Evolutionary conservation across 2,797 vertebrate species (phyloP).

Genomic region (Streptopelia turtur): DNA sequence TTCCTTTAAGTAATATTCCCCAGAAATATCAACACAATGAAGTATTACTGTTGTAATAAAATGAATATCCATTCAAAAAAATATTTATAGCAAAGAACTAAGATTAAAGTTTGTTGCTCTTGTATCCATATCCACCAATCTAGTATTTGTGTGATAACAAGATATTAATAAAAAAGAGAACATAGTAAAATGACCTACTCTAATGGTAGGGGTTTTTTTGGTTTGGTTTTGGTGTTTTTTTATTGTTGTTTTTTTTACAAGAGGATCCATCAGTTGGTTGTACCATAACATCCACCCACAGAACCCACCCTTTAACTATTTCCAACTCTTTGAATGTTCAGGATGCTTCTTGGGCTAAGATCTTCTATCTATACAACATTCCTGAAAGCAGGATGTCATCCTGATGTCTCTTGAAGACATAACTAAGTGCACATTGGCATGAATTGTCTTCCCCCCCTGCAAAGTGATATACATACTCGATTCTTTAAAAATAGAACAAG

Average conservation of each 20-base stretch:
- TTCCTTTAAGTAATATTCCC: background rate
- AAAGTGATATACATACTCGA: background rate
- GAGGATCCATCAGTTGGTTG: background rate
- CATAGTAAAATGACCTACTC: background rate
- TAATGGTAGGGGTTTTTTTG: rapidly evolving
- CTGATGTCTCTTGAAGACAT: background rate
- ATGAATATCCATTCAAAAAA: background rate
- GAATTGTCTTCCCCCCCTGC: background rate
- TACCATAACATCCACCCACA: background rate
- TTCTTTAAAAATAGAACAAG: background rate
- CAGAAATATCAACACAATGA: background rate
- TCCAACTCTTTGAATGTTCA: background rate
- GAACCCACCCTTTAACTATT: background rate
- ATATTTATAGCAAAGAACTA: background rate
- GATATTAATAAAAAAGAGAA: background rate
- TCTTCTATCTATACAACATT: background rate
- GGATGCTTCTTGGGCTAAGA: background rate
- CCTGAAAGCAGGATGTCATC: background rate
- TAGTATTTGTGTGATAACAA: background rate
- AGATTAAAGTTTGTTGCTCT: background rate
- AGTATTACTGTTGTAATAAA: background rate
- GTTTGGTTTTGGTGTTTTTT: too few species aligned
- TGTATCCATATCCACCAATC: slow-evolving; percentile 74
- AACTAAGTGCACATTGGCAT: background rate
- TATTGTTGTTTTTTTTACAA: too few species aligned